A percentile compares a stretch with the other conserved stretches of the same genome.
phyloP scores from a whole-genome alignment of 1,140 invertebrate genomes.

The Drosophila punjabiensis region DNA sequence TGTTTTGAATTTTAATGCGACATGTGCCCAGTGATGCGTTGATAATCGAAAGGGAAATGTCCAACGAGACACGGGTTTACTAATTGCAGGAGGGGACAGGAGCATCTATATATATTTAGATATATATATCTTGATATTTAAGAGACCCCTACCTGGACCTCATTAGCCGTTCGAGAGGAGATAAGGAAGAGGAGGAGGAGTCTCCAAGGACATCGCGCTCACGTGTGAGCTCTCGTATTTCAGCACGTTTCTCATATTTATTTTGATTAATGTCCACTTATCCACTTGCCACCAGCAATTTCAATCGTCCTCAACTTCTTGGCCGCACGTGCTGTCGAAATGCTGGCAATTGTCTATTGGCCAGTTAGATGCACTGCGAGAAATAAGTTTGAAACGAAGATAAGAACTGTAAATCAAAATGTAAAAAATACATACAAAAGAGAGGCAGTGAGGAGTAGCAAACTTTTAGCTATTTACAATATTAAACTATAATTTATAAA shows the following conservation, averaged over 20 bases:
- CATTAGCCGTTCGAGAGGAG: slow-evolving; percentile 8
- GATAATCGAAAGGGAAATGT: slow-evolving; percentile 15
- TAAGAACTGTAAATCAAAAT: background rate
- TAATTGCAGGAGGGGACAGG: slow-evolving; percentile 16
- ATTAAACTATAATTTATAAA: background rate
- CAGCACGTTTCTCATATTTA: slow-evolving; percentile 82
- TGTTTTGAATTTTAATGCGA: slow-evolving; percentile 75
- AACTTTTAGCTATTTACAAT: too few species aligned
- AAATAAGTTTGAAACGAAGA: background rate
- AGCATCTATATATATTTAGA: background rate
- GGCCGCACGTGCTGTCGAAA: slow-evolving; percentile 38
- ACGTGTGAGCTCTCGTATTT: slow-evolving; percentile 65
- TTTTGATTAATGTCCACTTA: slow-evolving; percentile 83
- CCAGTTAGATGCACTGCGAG: slow-evolving; percentile 54
- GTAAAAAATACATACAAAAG: background rate
- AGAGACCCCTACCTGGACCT: slow-evolving; percentile 2
- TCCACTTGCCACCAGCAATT: slow-evolving; percentile 81
- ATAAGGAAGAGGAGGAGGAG: too few species aligned
- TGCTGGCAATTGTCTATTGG: slow-evolving; percentile 66
- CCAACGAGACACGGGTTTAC: background rate
- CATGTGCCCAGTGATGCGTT: slow-evolving; percentile 20
- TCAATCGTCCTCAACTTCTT: slow-evolving; percentile 71
- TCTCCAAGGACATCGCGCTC: slow-evolving; percentile 9
- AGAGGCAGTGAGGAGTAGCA: background rate
- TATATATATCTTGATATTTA: slow-evolving; percentile 7